Percentiles rank a stretch among this genome's conserved stretches.
phyloP scores from a whole-genome alignment of 1,140 invertebrate genomes.

The Glossosoma conforme region DNA sequence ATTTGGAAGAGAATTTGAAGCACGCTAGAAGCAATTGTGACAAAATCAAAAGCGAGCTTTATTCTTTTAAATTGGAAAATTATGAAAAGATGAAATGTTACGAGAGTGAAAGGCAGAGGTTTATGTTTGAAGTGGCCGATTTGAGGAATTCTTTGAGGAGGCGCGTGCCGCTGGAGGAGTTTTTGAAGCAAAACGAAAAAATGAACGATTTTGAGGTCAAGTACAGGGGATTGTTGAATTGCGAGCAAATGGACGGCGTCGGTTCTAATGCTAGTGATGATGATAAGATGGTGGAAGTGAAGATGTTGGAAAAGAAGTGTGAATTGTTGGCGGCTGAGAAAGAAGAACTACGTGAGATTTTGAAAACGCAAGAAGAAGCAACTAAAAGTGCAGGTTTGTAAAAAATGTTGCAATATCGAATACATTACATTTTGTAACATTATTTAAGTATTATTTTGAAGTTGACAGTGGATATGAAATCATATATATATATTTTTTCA shows the following conservation, averaged over 20 bases:
- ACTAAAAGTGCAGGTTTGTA: too few species aligned
- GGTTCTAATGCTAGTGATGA: neutral
- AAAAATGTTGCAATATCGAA: too few species aligned
- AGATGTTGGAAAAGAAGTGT: slow-evolving; percentile 5
- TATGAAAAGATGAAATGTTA: slow-evolving; percentile 36
- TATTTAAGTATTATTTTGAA: neutral
- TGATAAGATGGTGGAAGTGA: slow-evolving; percentile 1
- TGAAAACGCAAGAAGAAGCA: neutral
- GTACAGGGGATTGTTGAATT: slow-evolving; percentile 37
- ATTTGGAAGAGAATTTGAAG: slow-evolving; percentile 42
- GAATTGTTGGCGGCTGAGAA: slow-evolving; percentile 9
- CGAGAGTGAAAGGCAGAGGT: slow-evolving; percentile 39
- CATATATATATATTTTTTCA: slow-evolving; percentile 1
- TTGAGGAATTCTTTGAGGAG: slow-evolving; percentile 39
- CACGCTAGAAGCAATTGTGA: slow-evolving; percentile 40
- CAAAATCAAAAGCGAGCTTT: slow-evolving; percentile 41
- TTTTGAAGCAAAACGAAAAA: slow-evolving; percentile 41
- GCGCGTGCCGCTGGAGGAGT: slow-evolving; percentile 39
- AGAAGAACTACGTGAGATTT: neutral
- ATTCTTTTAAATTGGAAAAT: slow-evolving; percentile 37
- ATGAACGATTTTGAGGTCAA: slow-evolving; percentile 38
- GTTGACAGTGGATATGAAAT: neutral
- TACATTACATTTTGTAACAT: too few species aligned
- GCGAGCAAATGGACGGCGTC: neutral
- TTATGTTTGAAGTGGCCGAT: slow-evolving; percentile 36